These are phyloP conservation scores for Drosophila nebulosa DNA, from an alignment of 1,140 invertebrate species.

Conservation along the genomic window DNA sequence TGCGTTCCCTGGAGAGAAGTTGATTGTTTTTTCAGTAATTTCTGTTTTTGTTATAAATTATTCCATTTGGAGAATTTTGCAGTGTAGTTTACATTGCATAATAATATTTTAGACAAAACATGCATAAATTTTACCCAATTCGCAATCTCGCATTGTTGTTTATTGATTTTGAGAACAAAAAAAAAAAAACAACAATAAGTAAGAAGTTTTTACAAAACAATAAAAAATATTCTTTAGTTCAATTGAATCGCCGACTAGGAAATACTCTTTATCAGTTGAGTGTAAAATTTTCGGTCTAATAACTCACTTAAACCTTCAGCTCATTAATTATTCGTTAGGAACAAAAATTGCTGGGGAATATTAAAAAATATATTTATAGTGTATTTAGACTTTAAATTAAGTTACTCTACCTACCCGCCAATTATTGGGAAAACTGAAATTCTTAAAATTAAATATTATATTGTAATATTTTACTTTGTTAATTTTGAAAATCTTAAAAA, in stretches of 20 bases:
- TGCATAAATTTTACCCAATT: conserved; percentile 36
- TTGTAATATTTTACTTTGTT: no score
- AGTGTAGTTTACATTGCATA: conserved; percentile 31
- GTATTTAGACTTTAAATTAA: no score
- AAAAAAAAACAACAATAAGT: conserved; percentile 3
- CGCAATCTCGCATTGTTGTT: background rate
- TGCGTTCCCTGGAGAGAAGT: conserved; percentile 59
- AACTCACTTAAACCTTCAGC: no score
- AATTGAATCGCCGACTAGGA: background rate
- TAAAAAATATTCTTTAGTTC: background rate
- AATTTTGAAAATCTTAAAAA: no score
- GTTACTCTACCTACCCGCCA: no score
- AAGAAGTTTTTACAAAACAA: conserved; percentile 17
- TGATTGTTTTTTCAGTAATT: conserved; percentile 62
- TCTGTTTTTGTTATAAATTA: conserved; percentile 17
- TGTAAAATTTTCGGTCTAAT: no score
- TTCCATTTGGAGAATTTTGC: conserved; percentile 18
- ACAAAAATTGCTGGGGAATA: no score
- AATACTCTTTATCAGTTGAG: background rate
- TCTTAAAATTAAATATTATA: no score
- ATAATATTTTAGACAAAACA: conserved; percentile 35
- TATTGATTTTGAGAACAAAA: conserved; percentile 54
- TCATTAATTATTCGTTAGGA: no score
- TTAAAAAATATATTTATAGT: no score
- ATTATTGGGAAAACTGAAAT: no score